Percentiles rank a stretch among this genome's conserved stretches.
Conservation (phyloP, 2,888 invertebrate species). For the Pandemis heparana region DNA sequence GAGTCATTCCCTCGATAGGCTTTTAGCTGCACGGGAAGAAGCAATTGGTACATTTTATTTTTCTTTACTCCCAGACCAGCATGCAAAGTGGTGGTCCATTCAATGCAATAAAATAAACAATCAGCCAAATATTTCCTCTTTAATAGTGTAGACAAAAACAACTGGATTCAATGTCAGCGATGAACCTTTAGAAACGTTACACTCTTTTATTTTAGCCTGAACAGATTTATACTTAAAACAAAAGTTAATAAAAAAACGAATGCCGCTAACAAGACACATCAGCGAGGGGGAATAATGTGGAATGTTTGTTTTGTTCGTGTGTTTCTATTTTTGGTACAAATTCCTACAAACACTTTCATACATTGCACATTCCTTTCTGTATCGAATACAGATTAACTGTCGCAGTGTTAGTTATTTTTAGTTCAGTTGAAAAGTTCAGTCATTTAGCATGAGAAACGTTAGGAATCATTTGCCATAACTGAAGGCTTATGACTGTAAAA, state of each 20-base stretch:
- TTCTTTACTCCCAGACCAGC: too few species aligned
- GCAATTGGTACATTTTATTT: too few species aligned
- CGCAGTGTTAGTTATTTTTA: not conserved
- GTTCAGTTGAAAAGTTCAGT: not conserved
- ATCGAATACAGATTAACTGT: not conserved
- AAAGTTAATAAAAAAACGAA: not conserved
- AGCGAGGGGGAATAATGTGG: conserved; percentile 1
- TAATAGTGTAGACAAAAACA: too few species aligned
- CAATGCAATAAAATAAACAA: too few species aligned
- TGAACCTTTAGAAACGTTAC: not conserved
- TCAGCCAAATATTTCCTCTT: too few species aligned
- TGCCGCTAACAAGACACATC: not conserved
- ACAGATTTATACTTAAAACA: not conserved
- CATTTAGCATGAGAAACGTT: not conserved
- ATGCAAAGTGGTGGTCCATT: too few species aligned
- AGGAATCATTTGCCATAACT: too few species aligned
- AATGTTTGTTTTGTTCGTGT: not conserved
- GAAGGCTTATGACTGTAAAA: too few species aligned
- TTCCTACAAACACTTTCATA: not conserved
- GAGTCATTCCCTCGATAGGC: too few species aligned
- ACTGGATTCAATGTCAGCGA: too few species aligned
- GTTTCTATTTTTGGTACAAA: not conserved
- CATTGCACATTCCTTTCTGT: not conserved
- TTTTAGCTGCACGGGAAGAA: too few species aligned
- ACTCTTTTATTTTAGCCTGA: not conserved